These are phyloP conservation scores for Epirrhoe tristata DNA, from an alignment of 2,888 invertebrate genomes.

Conservation along the genomic window DNA sequence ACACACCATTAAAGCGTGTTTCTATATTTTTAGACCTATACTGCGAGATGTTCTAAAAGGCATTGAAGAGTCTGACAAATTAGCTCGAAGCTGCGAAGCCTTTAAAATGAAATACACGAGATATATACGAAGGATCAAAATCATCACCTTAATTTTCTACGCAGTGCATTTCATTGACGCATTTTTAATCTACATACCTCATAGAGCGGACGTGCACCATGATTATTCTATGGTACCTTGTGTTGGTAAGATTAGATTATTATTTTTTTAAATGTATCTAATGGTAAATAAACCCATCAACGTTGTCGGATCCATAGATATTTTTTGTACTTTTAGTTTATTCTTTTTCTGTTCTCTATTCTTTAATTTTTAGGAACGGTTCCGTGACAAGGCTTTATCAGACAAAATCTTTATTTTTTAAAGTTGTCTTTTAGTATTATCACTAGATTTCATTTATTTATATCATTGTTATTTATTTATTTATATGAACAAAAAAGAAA, in stretches of 20 bases:
- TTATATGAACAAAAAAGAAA: no score
- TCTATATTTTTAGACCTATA: constrained; percentile 14
- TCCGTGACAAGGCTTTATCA: no score
- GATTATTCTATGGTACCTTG: constrained; percentile 68
- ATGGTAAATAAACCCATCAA: no score
- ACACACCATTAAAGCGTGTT: neutral
- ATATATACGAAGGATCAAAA: constrained; percentile 58
- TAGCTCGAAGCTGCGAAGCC: constrained; percentile 45
- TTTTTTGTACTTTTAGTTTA: no score
- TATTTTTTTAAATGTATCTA: no score
- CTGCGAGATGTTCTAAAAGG: constrained; percentile 25
- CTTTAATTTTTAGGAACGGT: no score
- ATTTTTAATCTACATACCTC: constrained; percentile 61
- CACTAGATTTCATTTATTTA: no score
- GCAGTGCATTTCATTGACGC: constrained; percentile 53
- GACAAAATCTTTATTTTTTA: no score
- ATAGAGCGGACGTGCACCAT: constrained; percentile 55
- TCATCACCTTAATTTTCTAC: constrained; percentile 62
- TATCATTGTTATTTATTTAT: no score
- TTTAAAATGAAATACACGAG: constrained; percentile 54
- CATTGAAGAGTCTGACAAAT: constrained; percentile 52
- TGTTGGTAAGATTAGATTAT: constrained; percentile 68
- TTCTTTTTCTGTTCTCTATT: no score
- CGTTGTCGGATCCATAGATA: no score
- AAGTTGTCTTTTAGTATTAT: no score